Evolutionary conservation across 2,113 vertebrate species (phyloP).

Genomic region (Tapirus terrestris): DNA sequence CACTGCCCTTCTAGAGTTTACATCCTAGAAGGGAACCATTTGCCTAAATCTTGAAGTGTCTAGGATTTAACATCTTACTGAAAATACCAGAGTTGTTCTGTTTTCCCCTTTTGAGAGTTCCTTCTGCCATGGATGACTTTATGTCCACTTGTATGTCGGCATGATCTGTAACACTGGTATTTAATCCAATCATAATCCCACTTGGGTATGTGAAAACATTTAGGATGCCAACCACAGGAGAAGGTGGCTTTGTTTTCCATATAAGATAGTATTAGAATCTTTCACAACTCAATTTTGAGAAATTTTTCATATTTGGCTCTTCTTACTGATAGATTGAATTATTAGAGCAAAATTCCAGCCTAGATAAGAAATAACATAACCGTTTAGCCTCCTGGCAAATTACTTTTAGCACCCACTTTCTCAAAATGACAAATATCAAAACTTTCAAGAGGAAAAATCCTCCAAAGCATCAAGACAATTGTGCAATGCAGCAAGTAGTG

Average conservation of each 20-base stretch:
- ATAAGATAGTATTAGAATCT: slow-evolving; percentile 11
- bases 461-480: slow-evolving; percentile 70
- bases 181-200: not conserved
- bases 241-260: slow-evolving; percentile 18
- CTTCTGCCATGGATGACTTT: not conserved
- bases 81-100: not conserved
- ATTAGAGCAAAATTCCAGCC: slow-evolving; percentile 73
- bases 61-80: not conserved
- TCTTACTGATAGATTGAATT: slow-evolving; percentile 65
- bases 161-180: not conserved
- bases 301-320: slow-evolving; percentile 60
- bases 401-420: slow-evolving; percentile 70
- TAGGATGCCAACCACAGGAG: not conserved
- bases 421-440: slow-evolving; percentile 80
- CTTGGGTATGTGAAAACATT: slow-evolving; percentile 3
- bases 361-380: slow-evolving; percentile 75
- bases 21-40: not conserved
- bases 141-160: not conserved
- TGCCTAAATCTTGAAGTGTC: not conserved
- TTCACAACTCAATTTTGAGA: slow-evolving; percentile 58
- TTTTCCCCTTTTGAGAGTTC: not conserved
- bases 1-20: not conserved
- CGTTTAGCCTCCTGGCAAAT: slow-evolving; percentile 75
- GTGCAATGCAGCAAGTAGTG: slow-evolving; percentile 66
- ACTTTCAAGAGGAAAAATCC: slow-evolving; percentile 76